phyloP scores from a whole-genome alignment of 2,797 vertebrate species.

The Silurus aristotelis region DNA sequence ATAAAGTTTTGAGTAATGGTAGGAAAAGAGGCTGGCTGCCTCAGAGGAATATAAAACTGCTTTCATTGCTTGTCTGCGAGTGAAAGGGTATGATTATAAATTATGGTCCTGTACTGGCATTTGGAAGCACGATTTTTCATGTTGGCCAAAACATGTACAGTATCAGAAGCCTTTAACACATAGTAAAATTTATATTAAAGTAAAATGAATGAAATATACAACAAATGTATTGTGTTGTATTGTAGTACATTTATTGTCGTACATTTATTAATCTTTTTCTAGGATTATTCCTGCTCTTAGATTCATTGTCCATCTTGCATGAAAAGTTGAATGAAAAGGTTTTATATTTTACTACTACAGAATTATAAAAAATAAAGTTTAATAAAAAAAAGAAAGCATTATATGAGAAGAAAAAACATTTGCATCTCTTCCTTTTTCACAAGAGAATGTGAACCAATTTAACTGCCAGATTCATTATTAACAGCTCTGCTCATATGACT shows the following conservation, averaged over 20 bases:
- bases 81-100: not conserved
- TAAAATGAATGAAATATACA: not conserved
- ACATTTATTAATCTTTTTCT: not conserved
- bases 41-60: slow-evolving; percentile 3
- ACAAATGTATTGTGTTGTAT: not conserved
- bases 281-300: not conserved
- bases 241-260: not conserved
- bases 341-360: not conserved
- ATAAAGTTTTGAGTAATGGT: slow-evolving; percentile 13
- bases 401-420: not conserved
- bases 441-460: not conserved
- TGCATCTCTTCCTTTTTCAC: not conserved
- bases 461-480: not conserved
- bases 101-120: not conserved
- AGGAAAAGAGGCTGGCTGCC: not conserved
- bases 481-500: not conserved
- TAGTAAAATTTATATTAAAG: too few species aligned
- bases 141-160: not conserved
- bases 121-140: slow-evolving; percentile 4
- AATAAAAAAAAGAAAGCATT: not conserved
- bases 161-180: not conserved
- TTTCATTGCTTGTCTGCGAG: not conserved
- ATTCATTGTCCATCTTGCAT: not conserved
- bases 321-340: not conserved
- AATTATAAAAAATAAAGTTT: not conserved